Conservation (phyloP, 2,797 vertebrate species). For the Tragelaphus oryx region DNA sequence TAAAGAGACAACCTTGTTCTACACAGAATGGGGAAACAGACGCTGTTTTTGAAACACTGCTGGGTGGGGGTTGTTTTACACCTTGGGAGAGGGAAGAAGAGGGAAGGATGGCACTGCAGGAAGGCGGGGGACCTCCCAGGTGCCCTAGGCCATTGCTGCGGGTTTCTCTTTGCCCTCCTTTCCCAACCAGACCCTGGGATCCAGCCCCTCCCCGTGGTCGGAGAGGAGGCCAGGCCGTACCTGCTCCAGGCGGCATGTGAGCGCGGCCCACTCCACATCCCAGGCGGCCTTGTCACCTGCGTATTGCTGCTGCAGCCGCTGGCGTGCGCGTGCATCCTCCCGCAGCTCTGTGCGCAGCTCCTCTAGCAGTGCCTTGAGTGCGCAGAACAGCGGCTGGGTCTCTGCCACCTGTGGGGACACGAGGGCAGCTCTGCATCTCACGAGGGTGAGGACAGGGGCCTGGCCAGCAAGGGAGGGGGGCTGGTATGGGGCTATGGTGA, state of each 20-base stretch:
- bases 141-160: background rate
- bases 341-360: slow-evolving; percentile 91
- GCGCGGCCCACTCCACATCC: slow-evolving; percentile 91
- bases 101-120: too few relatives aligned
- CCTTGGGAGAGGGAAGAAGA: too few relatives aligned
- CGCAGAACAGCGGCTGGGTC: slow-evolving; percentile 88
- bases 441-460: background rate
- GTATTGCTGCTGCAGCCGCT: slow-evolving; percentile 90
- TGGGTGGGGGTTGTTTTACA: fast-evolving
- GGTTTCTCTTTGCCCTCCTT: background rate
- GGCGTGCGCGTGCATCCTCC: slow-evolving; percentile 88
- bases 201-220: background rate
- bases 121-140: background rate
- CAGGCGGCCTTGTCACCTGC: slow-evolving; percentile 93
- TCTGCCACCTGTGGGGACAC: slow-evolving; percentile 85
- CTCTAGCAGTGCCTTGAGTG: slow-evolving; percentile 90
- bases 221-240: slow-evolving; percentile 77
- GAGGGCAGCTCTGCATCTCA: background rate
- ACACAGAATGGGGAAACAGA: background rate
- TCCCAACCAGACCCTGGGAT: background rate
- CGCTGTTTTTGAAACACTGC: background rate
- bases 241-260: slow-evolving; percentile 91
- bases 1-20: background rate
- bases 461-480: too few relatives aligned
- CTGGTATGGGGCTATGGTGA: background rate